A percentile compares a stretch with the other conserved stretches of the same genome.
These are phyloP conservation scores for Caradrina kadenii DNA, from an alignment of 2,888 invertebrate species.

Conservation along the genomic window DNA sequence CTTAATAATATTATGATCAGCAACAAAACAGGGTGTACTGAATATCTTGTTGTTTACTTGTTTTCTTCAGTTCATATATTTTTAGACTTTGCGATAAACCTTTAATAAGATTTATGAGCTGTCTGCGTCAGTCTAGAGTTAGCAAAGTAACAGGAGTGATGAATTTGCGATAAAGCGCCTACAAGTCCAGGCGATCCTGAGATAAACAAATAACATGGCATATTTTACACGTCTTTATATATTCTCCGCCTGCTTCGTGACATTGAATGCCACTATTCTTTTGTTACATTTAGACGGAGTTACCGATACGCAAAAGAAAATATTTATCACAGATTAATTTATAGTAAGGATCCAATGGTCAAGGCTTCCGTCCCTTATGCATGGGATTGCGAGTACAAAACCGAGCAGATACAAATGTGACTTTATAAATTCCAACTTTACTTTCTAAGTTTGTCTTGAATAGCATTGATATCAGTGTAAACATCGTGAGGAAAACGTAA, in stretches of 20 bases:
- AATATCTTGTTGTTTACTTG: background rate
- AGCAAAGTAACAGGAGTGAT: conserved; percentile 10
- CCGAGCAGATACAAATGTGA: too few relatives aligned
- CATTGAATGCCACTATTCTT: background rate
- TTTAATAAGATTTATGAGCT: conserved; percentile 25
- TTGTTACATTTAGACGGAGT: conserved; percentile 17
- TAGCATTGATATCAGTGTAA: too few relatives aligned
- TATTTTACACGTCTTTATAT: conserved; percentile 15
- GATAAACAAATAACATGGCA: conserved; percentile 13
- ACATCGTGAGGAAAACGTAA: too few relatives aligned
- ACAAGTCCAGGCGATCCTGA: conserved; percentile 17
- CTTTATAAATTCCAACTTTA: too few relatives aligned
- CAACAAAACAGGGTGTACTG: background rate
- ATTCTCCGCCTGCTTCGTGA: background rate
- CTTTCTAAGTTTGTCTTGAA: too few relatives aligned
- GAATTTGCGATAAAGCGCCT: conserved; percentile 8
- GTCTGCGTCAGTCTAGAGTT: background rate
- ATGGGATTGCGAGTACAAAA: too few relatives aligned
- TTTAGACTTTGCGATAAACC: conserved; percentile 10
- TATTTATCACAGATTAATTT: background rate
- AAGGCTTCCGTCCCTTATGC: background rate
- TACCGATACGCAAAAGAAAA: conserved; percentile 4
- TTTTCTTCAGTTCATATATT: background rate
- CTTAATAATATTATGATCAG: background rate
- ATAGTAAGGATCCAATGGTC: background rate